Evolutionary conservation across 2,797 vertebrate species (phyloP).

Genomic region (Heliangelus exortis): DNA sequence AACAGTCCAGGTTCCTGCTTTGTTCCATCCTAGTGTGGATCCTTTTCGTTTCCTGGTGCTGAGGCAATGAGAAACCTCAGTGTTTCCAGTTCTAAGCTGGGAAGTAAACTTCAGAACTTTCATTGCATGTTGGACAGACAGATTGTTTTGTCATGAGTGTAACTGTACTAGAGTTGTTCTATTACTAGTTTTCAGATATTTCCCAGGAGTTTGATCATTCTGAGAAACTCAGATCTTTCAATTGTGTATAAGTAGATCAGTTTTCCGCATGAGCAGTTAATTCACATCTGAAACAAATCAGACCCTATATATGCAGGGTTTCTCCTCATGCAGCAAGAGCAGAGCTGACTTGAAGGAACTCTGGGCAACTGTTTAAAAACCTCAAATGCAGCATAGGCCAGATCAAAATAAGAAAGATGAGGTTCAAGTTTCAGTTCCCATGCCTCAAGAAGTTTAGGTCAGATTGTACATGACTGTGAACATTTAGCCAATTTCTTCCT

Average conservation of each 20-base stretch:
- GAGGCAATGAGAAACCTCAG: background rate
- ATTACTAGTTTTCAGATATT: background rate
- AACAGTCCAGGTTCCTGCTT: background rate
- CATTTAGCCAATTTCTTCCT: background rate
- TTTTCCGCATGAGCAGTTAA: background rate
- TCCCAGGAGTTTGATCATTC: background rate
- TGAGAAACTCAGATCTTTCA: background rate
- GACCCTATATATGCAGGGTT: background rate
- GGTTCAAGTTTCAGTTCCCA: background rate
- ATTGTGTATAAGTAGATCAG: background rate
- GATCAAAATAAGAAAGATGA: background rate
- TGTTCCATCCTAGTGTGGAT: background rate
- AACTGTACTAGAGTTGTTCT: background rate
- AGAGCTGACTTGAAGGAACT: background rate
- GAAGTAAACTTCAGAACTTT: background rate
- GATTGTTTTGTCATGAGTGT: background rate
- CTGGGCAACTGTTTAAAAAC: background rate
- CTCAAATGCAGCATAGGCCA: background rate
- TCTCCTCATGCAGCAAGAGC: background rate
- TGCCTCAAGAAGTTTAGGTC: background rate
- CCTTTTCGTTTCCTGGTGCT: background rate
- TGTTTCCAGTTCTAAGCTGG: background rate
- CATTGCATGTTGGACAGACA: background rate
- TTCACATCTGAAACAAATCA: background rate
- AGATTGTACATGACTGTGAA: background rate